These are phyloP conservation scores for Drosophila dives DNA, from an alignment of 2,888 invertebrate genomes.

Conservation along the genomic window DNA sequence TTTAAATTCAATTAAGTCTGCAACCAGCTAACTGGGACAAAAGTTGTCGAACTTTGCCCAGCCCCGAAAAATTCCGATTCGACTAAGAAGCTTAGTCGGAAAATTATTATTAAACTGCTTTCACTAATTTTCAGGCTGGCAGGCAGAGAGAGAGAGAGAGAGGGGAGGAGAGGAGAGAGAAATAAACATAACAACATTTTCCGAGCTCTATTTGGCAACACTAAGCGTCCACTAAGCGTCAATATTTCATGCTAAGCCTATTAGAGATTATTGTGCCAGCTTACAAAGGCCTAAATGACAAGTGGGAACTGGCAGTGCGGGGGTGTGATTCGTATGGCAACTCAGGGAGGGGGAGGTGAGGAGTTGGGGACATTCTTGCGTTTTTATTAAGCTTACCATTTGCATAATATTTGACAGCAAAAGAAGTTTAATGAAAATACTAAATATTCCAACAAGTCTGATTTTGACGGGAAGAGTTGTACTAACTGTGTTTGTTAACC, in stretches of 20 bases:
- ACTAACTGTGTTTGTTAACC: neutral
- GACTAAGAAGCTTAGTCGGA: constrained; percentile 63
- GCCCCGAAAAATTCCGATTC: constrained; percentile 25
- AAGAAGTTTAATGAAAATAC: constrained; percentile 34
- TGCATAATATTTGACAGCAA: constrained; percentile 58
- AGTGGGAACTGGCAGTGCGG: constrained; percentile 43
- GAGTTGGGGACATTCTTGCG: constrained; percentile 1
- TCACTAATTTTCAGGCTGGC: constrained; percentile 66
- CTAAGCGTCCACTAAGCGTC: constrained; percentile 74
- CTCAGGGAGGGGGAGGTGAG: neutral
- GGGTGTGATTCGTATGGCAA: neutral
- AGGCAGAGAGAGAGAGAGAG: constrained; percentile 12
- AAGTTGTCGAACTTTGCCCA: constrained; percentile 30
- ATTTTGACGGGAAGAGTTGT: neutral
- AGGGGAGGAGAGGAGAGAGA: constrained; percentile 4
- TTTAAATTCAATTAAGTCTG: constrained; percentile 61
- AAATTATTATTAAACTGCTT: constrained; percentile 73
- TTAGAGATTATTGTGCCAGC: constrained; percentile 76
- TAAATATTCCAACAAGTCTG: neutral
- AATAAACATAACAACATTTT: constrained; percentile 46
- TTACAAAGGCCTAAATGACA: constrained; percentile 72
- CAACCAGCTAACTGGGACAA: constrained; percentile 28
- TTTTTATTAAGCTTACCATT: constrained; percentile 53
- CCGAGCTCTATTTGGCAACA: constrained; percentile 67
- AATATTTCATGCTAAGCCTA: constrained; percentile 78